Evolutionary conservation across 2,113 vertebrate species (phyloP).

Genomic region (Barnardius zonarius): DNA sequence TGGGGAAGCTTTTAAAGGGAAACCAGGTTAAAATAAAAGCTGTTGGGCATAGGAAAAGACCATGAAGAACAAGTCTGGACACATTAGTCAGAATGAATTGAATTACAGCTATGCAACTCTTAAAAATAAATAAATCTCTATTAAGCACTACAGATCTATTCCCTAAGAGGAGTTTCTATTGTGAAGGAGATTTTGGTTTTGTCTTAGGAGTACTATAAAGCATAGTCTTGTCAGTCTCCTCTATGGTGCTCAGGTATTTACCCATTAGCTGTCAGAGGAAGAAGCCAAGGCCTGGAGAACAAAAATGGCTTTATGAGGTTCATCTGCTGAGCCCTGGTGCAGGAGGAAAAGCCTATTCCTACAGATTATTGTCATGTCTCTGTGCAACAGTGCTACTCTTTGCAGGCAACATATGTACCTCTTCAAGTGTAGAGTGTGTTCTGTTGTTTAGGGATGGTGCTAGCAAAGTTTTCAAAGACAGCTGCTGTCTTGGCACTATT

Average conservation of each 20-base stretch:
- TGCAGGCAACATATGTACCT: background rate
- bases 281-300: background rate
- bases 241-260: background rate
- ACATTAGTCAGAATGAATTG: background rate
- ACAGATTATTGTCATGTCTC: accelerated
- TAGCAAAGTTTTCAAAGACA: background rate
- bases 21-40: background rate
- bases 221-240: background rate
- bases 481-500: background rate
- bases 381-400: background rate
- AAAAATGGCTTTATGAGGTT: background rate
- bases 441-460: background rate
- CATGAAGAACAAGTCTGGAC: background rate
- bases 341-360: background rate
- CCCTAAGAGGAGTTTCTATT: background rate
- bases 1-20: background rate
- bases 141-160: background rate
- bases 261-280: background rate
- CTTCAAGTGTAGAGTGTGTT: accelerated
- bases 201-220: background rate
- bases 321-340: background rate
- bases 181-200: background rate
- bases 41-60: background rate
- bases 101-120: background rate
- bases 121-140: conserved; percentile 16